Evolutionary conservation across 2,113 vertebrate genomes (phyloP).

Genomic region (Crotalus viridis): DNA sequence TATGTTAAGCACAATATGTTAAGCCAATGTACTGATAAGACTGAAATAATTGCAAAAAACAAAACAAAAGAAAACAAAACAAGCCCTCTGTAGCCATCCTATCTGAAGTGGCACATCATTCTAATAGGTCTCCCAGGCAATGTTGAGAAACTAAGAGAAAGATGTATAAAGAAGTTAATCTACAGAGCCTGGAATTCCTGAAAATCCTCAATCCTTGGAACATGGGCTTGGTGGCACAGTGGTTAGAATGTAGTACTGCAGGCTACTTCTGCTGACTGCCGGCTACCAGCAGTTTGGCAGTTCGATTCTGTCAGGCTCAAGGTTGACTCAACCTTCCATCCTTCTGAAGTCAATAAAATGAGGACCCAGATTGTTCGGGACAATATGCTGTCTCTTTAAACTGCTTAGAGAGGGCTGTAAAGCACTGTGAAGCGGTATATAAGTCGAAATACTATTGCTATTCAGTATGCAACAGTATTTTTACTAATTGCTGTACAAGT

Average conservation of each 20-base stretch:
- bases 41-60: neutral
- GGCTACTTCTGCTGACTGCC: too few species aligned
- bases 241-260: too few species aligned
- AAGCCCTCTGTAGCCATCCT: neutral
- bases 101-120: neutral
- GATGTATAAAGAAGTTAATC: neutral
- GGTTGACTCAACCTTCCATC: too few species aligned
- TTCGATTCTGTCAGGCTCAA: too few species aligned
- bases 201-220: neutral
- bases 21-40: neutral
- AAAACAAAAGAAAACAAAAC: neutral
- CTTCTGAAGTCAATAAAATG: too few species aligned
- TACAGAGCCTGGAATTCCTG: neutral
- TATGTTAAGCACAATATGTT: neutral
- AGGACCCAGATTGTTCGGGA: too few species aligned
- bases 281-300: too few species aligned
- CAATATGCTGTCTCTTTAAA: too few species aligned
- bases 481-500: neutral
- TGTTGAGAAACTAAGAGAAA: neutral
- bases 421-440: too few species aligned
- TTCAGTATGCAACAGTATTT: neutral
- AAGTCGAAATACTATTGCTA: too few species aligned
- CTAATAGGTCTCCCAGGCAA: neutral
- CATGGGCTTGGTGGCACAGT: neutral
- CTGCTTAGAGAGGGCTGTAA: too few species aligned